Conservation (phyloP, 2,797 vertebrate species). For the Rhabdomys pumilio region DNA sequence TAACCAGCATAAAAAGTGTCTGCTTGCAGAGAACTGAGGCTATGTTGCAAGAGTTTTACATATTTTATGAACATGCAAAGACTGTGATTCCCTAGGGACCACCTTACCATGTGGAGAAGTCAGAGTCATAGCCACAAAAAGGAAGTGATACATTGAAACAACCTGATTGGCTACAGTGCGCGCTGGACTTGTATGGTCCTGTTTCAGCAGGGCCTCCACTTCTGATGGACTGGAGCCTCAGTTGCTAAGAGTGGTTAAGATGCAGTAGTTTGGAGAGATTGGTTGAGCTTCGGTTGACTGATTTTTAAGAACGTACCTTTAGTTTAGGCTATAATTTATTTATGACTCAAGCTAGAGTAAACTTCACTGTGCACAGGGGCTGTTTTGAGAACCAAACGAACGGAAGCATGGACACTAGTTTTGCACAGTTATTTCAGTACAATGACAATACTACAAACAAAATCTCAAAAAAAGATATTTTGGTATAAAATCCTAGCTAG, state of each 20-base stretch:
- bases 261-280: neutral
- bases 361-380: neutral
- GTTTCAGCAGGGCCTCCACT: neutral
- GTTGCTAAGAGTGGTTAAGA: neutral
- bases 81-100: neutral
- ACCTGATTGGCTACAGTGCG: neutral
- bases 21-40: neutral
- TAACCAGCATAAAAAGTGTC: too few species aligned
- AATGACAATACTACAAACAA: neutral
- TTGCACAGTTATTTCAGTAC: neutral
- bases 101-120: neutral
- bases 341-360: neutral
- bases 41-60: neutral
- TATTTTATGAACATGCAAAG: neutral
- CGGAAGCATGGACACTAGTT: neutral
- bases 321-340: neutral
- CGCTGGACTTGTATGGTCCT: too few species aligned
- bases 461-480: neutral
- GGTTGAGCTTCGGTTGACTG: neutral
- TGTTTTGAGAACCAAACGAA: neutral
- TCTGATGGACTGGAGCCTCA: too few species aligned
- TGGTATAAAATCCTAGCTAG: neutral
- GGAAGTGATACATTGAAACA: neutral
- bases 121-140: neutral
- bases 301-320: neutral